Evolutionary conservation across 35 echinoderm and acorn worm genomes (phyloP), one percentile per base, ranked within the genome.

Genomic region (Eucidaris tribuloides): DNA sequence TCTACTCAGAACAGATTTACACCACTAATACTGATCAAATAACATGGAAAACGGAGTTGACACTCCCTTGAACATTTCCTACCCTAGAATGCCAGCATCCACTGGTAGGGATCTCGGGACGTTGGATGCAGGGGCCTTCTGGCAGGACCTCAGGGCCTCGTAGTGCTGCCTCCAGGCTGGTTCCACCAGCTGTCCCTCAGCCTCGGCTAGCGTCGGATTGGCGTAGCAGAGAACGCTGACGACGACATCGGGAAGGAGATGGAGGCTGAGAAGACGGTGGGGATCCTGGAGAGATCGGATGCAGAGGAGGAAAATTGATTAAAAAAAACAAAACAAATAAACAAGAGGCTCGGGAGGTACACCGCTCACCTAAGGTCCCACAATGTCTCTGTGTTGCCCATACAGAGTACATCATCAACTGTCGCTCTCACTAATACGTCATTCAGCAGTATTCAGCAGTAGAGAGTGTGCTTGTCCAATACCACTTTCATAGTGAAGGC

Each of bases 191-290:
- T 81, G 71, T 19, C 70, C 61, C 70, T 91, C 68, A 20, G 89
- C 93, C 4, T 90, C 84, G 22, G 79, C 59, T 39, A 96, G 58
- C 36, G 93, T 87, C 27, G 93, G 93, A 28, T 84, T 79, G 5
- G 84, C 88, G 19, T 86, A 72, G 45, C 93, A 96, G 4, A 96
- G 88, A 13, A 96, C 93, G 38, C 93, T 96, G 19, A 96, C 93
- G 2, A 91, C 84, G 22, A 96, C 77, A 27, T 88, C 88, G 14
- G 88, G 80, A 11, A 90, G 80, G 42, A 96, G 86, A 22, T 90
- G 88, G 27, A 96, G 81, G 58, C 93, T 96, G 6, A 96, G 34
- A 4, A 96, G 48, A 34, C 92, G 83, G 45, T 96, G 92, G 23
- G 92, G 92, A 65, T 82, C 71, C 92, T 96, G n/a, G 0, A 33